A percentile compares a stretch with the other conserved stretches of the same genome.
Conservation (phyloP, 2,797 vertebrate species). For the Danio aesculapii region DNA sequence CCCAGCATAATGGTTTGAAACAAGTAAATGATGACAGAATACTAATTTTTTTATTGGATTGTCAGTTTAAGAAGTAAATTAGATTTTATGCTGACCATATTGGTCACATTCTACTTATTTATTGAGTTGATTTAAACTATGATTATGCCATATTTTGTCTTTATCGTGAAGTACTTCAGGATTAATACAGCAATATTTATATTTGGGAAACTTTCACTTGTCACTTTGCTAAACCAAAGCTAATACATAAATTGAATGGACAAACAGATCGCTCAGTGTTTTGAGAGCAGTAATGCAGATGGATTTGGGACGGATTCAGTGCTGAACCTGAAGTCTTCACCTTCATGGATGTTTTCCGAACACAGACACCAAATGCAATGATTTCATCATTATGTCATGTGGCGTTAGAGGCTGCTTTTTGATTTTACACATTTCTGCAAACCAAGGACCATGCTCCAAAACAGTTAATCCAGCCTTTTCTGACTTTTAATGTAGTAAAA, state of each 20-base stretch:
- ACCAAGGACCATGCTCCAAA: neutral
- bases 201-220: slow-evolving; percentile 17
- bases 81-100: neutral
- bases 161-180: slow-evolving; percentile 5
- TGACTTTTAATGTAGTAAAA: neutral
- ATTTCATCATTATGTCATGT: slow-evolving; percentile 44
- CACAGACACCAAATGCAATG: slow-evolving; percentile 4
- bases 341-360: neutral
- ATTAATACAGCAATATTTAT: slow-evolving; percentile 30
- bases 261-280: slow-evolving; percentile 30
- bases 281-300: slow-evolving; percentile 33
- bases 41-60: neutral
- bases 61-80: neutral
- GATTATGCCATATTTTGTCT: slow-evolving; percentile 26
- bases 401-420: neutral
- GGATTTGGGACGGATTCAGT: neutral
- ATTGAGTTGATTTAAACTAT: slow-evolving; percentile 4
- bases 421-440: slow-evolving; percentile 1
- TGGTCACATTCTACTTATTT: neutral
- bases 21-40: slow-evolving; percentile 1
- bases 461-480: neutral
- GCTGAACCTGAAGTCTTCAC: slow-evolving; percentile 31
- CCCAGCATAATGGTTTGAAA: neutral
- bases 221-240: slow-evolving; percentile 28
- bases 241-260: slow-evolving; percentile 38